These are phyloP conservation scores for Hemicentrotus pulcherrimus DNA, from an alignment of 35 echinoderm and acorn worm species.

Conservation along the genomic window DNA sequence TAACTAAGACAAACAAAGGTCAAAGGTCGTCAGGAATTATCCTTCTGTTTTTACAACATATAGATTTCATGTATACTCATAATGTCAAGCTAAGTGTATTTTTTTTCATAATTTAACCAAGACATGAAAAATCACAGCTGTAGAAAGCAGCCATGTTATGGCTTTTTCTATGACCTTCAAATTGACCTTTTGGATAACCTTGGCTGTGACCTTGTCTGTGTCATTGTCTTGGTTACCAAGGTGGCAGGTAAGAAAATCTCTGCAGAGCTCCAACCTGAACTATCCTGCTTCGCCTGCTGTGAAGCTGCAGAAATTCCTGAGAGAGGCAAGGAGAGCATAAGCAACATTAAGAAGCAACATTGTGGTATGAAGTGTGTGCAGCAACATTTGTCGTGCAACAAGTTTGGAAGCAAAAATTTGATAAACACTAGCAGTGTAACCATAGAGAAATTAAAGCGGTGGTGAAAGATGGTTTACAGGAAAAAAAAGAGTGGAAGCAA, in stretches of 20 bases:
- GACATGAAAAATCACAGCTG: background rate
- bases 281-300: background rate
- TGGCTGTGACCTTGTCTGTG: background rate
- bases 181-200: background rate
- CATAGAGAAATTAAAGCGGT: background rate
- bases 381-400: background rate
- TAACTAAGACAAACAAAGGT: background rate
- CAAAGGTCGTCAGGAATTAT: background rate
- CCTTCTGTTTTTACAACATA: too few species aligned
- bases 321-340: background rate
- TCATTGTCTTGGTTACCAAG: background rate
- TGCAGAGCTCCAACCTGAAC: constrained; percentile 26
- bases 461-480: background rate
- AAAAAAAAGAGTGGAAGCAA: background rate
- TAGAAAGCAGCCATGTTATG: background rate
- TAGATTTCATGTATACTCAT: background rate
- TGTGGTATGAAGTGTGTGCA: background rate
- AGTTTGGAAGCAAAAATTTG: background rate
- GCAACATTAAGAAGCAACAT: constrained; percentile 19
- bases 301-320: background rate
- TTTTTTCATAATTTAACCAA: background rate
- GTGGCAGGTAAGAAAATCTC: background rate
- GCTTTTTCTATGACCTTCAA: background rate
- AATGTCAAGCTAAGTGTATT: background rate
- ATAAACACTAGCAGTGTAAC: background rate